A percentile compares a stretch with the other conserved stretches of the same genome.
Conservation (phyloP, 2,888 invertebrate species). For the Platypus cylindrus region DNA sequence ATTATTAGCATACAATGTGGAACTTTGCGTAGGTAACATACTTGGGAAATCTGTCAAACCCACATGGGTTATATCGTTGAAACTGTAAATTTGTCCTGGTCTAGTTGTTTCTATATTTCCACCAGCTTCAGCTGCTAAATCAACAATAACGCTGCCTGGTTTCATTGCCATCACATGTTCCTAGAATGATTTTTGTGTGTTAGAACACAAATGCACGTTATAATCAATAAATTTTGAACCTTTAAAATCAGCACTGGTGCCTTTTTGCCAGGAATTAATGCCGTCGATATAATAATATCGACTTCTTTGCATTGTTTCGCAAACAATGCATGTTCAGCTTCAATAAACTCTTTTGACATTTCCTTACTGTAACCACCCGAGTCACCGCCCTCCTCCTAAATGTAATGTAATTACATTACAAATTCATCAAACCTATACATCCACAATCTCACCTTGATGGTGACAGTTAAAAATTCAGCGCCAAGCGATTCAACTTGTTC, state of each 20-base stretch:
- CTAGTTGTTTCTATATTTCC: slow-evolving; percentile 74
- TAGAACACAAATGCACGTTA: no score
- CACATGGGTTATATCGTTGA: slow-evolving; percentile 73
- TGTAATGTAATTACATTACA: neutral
- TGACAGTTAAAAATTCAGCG: slow-evolving; percentile 73
- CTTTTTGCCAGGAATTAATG: slow-evolving; percentile 75
- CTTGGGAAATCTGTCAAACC: slow-evolving; percentile 78
- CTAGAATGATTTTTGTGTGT: no score
- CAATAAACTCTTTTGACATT: slow-evolving; percentile 75
- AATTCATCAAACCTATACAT: neutral
- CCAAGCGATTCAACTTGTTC: slow-evolving; percentile 81
- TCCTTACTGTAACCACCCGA: slow-evolving; percentile 74
- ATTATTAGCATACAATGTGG: slow-evolving; percentile 81
- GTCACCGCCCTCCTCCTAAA: slow-evolving; percentile 55
- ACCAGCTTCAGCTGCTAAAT: slow-evolving; percentile 79
- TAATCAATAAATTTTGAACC: slow-evolving; percentile 41
- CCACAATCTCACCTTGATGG: slow-evolving; percentile 48
- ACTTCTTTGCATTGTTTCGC: slow-evolving; percentile 77
- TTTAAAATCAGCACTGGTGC: slow-evolving; percentile 70
- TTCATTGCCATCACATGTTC: slow-evolving; percentile 70
- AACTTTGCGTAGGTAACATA: slow-evolving; percentile 73
- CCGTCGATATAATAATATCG: slow-evolving; percentile 80
- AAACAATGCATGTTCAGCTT: slow-evolving; percentile 74
- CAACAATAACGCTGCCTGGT: slow-evolving; percentile 80
- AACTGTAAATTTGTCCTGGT: slow-evolving; percentile 59